These are phyloP conservation scores for Peribatodes rhomboidaria DNA, from an alignment of 2,888 invertebrate genomes.

Conservation along the genomic window DNA sequence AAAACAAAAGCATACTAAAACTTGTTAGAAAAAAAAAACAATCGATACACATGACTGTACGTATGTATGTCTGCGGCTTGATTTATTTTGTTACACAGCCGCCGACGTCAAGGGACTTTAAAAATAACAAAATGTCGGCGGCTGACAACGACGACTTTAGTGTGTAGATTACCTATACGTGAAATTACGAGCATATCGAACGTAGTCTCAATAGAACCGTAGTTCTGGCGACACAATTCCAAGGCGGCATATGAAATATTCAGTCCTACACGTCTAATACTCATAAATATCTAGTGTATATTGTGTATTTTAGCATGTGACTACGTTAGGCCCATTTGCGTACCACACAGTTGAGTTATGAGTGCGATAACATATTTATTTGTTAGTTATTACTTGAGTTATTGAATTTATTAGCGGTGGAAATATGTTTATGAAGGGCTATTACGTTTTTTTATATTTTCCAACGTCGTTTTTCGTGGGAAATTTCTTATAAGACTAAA, in stretches of 20 bases:
- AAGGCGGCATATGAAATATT: slow-evolving; percentile 46
- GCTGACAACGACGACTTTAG: too few relatives aligned
- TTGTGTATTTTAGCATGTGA: slow-evolving; percentile 40
- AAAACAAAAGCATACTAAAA: too few relatives aligned
- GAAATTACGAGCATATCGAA: slow-evolving; percentile 2
- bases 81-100: too few relatives aligned
- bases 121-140: too few relatives aligned
- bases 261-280: slow-evolving; percentile 43
- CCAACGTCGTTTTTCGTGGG: neutral
- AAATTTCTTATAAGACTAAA: neutral
- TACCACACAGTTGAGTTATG: slow-evolving; percentile 43
- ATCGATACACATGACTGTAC: too few relatives aligned
- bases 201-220: slow-evolving; percentile 1
- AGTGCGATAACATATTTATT: slow-evolving; percentile 47
- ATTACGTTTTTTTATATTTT: slow-evolving; percentile 18
- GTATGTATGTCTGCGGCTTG: too few relatives aligned
- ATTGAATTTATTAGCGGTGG: slow-evolving; percentile 41
- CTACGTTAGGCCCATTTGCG: slow-evolving; percentile 44
- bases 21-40: too few relatives aligned
- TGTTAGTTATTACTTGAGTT: slow-evolving; percentile 40
- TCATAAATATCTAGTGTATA: slow-evolving; percentile 44
- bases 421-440: slow-evolving; percentile 38
- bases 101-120: too few relatives aligned
- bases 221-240: slow-evolving; percentile 35
- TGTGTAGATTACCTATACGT: too few relatives aligned